These are phyloP conservation scores for Ashinkailepas kermadecensis DNA, from an alignment of 2,888 invertebrate species.

Conservation along the genomic window DNA sequence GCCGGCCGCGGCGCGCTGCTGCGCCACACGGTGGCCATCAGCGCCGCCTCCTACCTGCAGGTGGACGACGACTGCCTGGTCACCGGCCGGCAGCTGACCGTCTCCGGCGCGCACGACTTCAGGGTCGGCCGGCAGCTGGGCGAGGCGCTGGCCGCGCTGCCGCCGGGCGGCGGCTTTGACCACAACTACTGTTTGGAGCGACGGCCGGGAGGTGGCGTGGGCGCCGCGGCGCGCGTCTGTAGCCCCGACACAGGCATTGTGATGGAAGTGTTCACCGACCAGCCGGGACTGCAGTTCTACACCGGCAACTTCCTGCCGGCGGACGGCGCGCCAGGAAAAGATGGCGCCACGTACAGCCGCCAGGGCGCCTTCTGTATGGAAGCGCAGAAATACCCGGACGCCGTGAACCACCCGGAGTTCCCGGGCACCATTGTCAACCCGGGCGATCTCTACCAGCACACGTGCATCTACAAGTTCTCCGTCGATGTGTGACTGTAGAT, in stretches of 20 bases:
- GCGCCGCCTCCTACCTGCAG: not conserved
- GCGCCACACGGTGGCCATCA: not conserved
- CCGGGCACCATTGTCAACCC: constrained; percentile 65
- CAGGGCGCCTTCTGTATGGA: constrained; percentile 81
- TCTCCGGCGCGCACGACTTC: constrained; percentile 30
- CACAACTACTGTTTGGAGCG: constrained; percentile 69
- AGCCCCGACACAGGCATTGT: constrained; percentile 50
- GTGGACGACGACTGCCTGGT: not conserved
- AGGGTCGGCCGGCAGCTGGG: constrained; percentile 57
- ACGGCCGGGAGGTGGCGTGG: constrained; percentile 50
- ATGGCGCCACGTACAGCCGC: constrained; percentile 57
- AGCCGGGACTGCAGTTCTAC: constrained; percentile 86
- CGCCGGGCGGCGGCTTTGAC: constrained; percentile 63
- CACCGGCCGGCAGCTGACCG: constrained; percentile 27
- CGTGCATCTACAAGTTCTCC: constrained; percentile 62
- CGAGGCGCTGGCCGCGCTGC: constrained; percentile 56
- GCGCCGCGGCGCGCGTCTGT: constrained; percentile 52
- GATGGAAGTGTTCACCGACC: constrained; percentile 72
- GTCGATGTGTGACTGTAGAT: constrained; percentile 40
- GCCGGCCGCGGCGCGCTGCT: not conserved
- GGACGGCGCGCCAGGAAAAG: constrained; percentile 35
- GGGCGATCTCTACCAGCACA: constrained; percentile 61
- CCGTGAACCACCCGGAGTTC: constrained; percentile 71
- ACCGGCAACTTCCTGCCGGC: constrained; percentile 65
- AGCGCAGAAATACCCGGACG: constrained; percentile 88